Evolutionary conservation across 2,888 invertebrate species (phyloP).

Genomic region (Tachina fera): DNA sequence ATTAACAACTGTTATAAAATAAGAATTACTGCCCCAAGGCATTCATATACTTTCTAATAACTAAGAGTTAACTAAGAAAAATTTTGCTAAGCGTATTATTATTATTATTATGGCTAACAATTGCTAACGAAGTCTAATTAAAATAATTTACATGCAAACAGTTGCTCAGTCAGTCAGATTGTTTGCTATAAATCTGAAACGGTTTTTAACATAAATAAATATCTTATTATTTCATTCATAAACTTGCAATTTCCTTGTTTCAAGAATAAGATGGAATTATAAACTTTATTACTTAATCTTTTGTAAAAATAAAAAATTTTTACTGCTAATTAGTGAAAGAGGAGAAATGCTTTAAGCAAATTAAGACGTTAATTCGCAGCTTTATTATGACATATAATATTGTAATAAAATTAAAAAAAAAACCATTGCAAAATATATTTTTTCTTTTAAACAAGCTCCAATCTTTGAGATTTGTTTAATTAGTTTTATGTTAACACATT

Average conservation of each 20-base stretch:
- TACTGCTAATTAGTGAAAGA: constrained; percentile 42
- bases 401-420: not conserved
- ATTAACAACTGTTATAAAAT: constrained; percentile 1
- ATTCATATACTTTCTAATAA: constrained; percentile 34
- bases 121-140: constrained; percentile 35
- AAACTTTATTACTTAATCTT: constrained; percentile 1
- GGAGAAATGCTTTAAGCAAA: constrained; percentile 2
- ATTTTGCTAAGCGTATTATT: not conserved
- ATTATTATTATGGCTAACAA: constrained; percentile 28
- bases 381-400: not conserved
- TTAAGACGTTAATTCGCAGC: not conserved
- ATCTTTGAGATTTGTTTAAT: not conserved
- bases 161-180: constrained; percentile 18
- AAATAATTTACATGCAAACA: constrained; percentile 43
- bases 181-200: not conserved
- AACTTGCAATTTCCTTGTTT: constrained; percentile 24
- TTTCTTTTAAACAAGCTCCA: not conserved
- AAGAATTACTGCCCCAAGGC: not conserved
- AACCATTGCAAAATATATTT: not conserved
- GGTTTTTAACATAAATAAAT: not conserved
- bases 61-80: not conserved
- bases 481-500: not conserved
- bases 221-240: not conserved
- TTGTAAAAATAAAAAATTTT: constrained; percentile 2
- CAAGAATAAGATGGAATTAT: constrained; percentile 6